Evolutionary conservation across 2,888 invertebrate genomes (phyloP).

Genomic region (Agonopterix heracliana): DNA sequence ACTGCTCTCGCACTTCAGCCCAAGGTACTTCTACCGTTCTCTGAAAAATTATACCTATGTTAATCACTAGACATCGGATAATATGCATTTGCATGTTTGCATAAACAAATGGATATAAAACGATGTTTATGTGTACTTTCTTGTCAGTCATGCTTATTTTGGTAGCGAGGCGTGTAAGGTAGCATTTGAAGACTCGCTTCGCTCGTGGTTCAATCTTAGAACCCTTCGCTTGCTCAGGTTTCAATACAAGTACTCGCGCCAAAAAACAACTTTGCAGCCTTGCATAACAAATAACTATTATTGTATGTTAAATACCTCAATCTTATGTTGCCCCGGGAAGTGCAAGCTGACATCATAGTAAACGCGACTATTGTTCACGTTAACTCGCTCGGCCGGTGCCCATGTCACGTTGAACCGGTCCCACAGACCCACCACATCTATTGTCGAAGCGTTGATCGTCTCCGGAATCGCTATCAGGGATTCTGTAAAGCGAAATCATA

Average conservation of each 20-base stretch:
- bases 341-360: conserved; percentile 87
- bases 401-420: conserved; percentile 90
- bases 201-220: too few species aligned
- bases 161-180: too few species aligned
- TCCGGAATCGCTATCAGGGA: conserved; percentile 83
- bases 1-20: conserved; percentile 56
- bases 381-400: conserved; percentile 84
- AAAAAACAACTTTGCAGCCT: too few species aligned
- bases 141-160: too few species aligned
- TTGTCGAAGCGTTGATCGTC: conserved; percentile 79
- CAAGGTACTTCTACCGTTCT: conserved; percentile 70
- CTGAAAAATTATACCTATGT: conserved; percentile 33
- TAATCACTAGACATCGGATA: neutral
- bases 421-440: conserved; percentile 85
- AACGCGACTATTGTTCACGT: conserved; percentile 87
- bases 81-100: too few species aligned
- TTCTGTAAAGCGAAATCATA: conserved; percentile 32
- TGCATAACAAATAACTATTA: too few species aligned
- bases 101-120: too few species aligned
- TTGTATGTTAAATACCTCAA: conserved; percentile 69
- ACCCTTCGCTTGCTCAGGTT: too few species aligned
- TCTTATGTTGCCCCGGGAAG: conserved; percentile 73
- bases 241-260: too few species aligned
- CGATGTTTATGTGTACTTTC: too few species aligned
- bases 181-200: too few species aligned